Percentiles rank a stretch among this genome's conserved stretches.
phyloP scores from a whole-genome alignment of 2,797 vertebrate species.

The Sebastes vulpes region DNA sequence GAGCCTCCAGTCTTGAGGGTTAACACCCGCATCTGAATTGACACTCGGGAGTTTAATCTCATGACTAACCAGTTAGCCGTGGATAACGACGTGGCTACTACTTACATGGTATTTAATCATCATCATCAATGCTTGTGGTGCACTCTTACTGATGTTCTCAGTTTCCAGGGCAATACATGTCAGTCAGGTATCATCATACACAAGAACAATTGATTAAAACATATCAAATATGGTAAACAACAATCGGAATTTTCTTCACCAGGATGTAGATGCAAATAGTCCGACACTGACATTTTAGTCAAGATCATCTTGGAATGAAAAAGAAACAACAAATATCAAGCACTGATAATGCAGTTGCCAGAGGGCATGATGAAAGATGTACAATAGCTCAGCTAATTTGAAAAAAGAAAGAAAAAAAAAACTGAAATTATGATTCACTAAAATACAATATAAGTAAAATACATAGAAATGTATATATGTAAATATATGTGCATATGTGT shows the following conservation, averaged over 20 bases:
- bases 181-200: background rate
- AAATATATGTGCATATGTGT: too few relatives aligned
- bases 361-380: background rate
- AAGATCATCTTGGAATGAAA: background rate
- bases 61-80: slow-evolving; percentile 55
- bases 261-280: background rate
- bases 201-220: background rate
- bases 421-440: too few relatives aligned
- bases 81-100: slow-evolving; percentile 41
- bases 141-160: background rate
- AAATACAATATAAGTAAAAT: too few relatives aligned
- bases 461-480: too few relatives aligned
- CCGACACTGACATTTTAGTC: background rate
- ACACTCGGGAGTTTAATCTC: slow-evolving; percentile 48
- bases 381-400: too few relatives aligned
- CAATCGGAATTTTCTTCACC: background rate
- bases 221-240: background rate
- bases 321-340: background rate
- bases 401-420: background rate
- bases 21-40: slow-evolving; percentile 45
- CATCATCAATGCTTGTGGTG: background rate
- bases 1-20: slow-evolving; percentile 39
- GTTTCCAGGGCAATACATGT: background rate
- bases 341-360: background rate
- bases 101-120: background rate